A percentile compares a stretch with the other conserved stretches of the same genome.
phyloP scores from a whole-genome alignment of 1,140 invertebrate species.

The Magallana ariakensis region DNA sequence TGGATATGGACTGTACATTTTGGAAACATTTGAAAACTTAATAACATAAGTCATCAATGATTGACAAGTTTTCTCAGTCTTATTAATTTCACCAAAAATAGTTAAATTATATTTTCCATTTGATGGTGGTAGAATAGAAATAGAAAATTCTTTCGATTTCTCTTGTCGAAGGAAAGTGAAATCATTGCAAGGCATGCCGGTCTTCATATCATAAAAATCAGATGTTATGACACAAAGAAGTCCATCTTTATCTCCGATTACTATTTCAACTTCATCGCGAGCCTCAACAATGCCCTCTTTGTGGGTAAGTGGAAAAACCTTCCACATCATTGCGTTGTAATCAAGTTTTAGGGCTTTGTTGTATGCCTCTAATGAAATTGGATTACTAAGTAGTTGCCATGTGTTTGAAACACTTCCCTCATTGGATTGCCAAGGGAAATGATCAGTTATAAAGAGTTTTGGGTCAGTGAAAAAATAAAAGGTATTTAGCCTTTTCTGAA shows the following conservation, averaged over 20 bases:
- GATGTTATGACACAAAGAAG: neutral
- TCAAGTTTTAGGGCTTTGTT: constrained; percentile 41
- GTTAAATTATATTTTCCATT: neutral
- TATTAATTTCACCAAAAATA: neutral
- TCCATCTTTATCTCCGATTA: neutral
- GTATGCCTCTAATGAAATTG: constrained; percentile 43
- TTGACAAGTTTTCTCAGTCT: neutral
- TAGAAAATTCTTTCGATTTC: neutral
- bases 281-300: constrained; percentile 39
- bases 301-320: constrained; percentile 40
- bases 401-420: constrained; percentile 17
- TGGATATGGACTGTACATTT: constrained; percentile 15
- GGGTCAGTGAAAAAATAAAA: constrained; percentile 80
- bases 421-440: constrained; percentile 76
- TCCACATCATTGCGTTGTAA: constrained; percentile 27
- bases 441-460: constrained; percentile 79
- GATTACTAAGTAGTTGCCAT: constrained; percentile 46
- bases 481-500: constrained; percentile 57
- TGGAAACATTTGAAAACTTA: neutral
- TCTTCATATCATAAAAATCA: neutral
- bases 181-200: neutral
- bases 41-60: constrained; percentile 7
- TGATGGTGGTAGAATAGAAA: neutral
- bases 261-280: constrained; percentile 38
- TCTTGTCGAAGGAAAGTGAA: neutral